These are phyloP conservation scores for Xestia rhomboidea DNA, from an alignment of 2,888 invertebrate genomes.

Conservation along the genomic window DNA sequence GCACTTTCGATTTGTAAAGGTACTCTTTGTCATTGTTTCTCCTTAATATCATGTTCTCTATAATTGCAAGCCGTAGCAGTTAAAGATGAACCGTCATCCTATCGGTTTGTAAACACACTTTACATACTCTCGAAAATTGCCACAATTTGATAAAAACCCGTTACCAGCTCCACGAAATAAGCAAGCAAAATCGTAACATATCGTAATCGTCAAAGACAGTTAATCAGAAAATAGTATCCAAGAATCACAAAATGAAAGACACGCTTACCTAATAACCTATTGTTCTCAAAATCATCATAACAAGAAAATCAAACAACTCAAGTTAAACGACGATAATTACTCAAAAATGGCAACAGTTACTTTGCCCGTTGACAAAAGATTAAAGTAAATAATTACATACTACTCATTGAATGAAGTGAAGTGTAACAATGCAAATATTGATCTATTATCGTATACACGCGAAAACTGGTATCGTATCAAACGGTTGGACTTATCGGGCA, in stretches of 20 bases:
- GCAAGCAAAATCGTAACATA: background rate
- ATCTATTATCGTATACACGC: slow-evolving; percentile 75
- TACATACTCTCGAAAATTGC: background rate
- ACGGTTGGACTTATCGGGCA: slow-evolving; percentile 75
- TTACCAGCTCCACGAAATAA: background rate
- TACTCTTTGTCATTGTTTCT: background rate
- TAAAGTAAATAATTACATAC: slow-evolving; percentile 52
- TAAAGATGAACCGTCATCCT: background rate
- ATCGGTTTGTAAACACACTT: background rate
- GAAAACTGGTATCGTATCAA: slow-evolving; percentile 73
- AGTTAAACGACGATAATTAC: slow-evolving; percentile 37
- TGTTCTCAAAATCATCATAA: slow-evolving; percentile 23
- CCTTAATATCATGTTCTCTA: background rate
- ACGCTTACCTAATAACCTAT: slow-evolving; percentile 29
- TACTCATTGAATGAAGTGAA: slow-evolving; percentile 37
- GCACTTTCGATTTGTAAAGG: slow-evolving; percentile 45
- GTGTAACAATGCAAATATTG: slow-evolving; percentile 71
- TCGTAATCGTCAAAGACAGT: background rate
- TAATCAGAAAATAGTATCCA: background rate
- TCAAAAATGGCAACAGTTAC: slow-evolving; percentile 55
- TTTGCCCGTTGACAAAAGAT: slow-evolving; percentile 50
- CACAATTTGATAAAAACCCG: background rate
- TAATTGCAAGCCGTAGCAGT: background rate
- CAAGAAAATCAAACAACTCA: slow-evolving; percentile 23
- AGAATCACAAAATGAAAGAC: background rate